phyloP scores from a whole-genome alignment of 1,140 invertebrate genomes.

The Homarus americanus region DNA sequence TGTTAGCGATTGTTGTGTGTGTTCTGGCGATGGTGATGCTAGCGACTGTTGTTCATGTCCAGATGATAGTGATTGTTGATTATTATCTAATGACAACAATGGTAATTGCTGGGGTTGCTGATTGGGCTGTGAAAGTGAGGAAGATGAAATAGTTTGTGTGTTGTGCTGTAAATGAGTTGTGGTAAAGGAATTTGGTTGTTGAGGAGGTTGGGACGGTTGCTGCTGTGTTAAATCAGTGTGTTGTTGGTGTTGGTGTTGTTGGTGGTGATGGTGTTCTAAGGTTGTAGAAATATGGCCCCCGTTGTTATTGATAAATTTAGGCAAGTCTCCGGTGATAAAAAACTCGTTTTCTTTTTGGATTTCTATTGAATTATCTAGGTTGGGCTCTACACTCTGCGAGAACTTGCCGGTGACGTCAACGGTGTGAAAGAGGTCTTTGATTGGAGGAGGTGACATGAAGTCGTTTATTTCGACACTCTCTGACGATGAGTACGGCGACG shows the following conservation, averaged over 20 bases:
- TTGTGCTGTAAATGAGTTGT: not conserved
- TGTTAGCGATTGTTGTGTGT: too few species aligned
- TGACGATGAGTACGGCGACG: not conserved
- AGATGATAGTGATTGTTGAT: too few species aligned
- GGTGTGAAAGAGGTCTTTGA: not conserved
- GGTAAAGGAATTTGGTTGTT: slow-evolving; percentile 1
- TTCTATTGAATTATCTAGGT: not conserved
- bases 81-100: too few species aligned
- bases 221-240: too few species aligned
- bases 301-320: not conserved
- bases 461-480: not conserved
- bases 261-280: not conserved
- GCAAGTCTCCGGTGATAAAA: slow-evolving; percentile 27
- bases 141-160: not conserved
- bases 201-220: not conserved
- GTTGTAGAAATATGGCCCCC: too few species aligned
- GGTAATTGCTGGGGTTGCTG: not conserved
- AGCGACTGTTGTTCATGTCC: too few species aligned
- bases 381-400: not conserved
- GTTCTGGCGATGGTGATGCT: too few species aligned
- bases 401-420: not conserved
- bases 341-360: slow-evolving; percentile 8
- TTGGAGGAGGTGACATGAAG: not conserved
- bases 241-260: not conserved
- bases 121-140: not conserved